These are phyloP conservation scores for Aleiodes sp. DNA, from an alignment of 1,140 invertebrate genomes.

Conservation along the genomic window DNA sequence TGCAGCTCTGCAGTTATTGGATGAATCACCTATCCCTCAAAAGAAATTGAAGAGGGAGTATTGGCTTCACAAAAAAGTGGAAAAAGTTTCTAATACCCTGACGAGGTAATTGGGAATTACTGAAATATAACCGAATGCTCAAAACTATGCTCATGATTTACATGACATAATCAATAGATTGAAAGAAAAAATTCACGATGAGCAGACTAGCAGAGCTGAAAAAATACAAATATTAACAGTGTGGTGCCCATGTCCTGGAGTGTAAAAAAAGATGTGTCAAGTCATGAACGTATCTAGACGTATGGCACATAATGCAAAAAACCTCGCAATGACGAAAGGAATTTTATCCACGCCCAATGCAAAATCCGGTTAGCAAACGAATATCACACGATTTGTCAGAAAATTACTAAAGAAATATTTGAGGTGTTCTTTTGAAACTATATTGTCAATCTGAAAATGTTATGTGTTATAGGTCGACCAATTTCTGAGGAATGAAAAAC, in stretches of 20 bases:
- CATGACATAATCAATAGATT: not conserved
- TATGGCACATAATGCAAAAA: conserved; percentile 9
- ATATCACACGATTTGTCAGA: not conserved
- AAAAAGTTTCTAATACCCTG: not conserved
- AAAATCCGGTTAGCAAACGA: too few relatives aligned
- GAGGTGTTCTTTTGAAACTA: conserved; percentile 17
- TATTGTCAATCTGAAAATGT: not conserved
- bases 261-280: not conserved
- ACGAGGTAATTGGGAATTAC: not conserved
- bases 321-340: not conserved
- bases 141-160: not conserved
- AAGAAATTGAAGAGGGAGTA: not conserved
- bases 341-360: conserved; percentile 12
- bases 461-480: not conserved
- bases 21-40: not conserved
- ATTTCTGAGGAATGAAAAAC: conserved; percentile 13
- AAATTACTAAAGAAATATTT: too few relatives aligned
- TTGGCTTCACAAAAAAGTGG: not conserved
- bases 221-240: conserved; percentile 29
- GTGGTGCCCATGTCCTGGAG: conserved; percentile 10
- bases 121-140: not conserved
- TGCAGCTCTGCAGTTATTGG: not conserved
- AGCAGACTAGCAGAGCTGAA: not conserved
- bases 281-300: conserved; percentile 2
- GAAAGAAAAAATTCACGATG: conserved; percentile 6